These are phyloP conservation scores for Morbakka virulenta DNA, from an alignment of 30 jellyfish, hydroid and myxozoan genomes.

Conservation along the genomic window DNA sequence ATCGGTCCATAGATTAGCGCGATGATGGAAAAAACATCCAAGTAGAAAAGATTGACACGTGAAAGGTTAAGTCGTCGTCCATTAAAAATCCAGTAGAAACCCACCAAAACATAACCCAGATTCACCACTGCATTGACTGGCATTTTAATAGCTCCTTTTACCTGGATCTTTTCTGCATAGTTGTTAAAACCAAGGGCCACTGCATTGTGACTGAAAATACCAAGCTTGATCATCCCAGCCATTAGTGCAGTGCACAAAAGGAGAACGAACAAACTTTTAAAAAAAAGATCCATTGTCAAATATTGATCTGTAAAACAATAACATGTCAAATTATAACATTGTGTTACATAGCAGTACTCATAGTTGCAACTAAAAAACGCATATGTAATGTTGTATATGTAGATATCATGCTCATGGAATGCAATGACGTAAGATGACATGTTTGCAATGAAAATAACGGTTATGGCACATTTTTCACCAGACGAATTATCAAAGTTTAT, in stretches of 20 bases:
- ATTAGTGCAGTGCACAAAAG: neutral
- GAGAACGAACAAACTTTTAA: neutral
- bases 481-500: no score
- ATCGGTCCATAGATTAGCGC: conserved; percentile 59
- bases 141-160: conserved; percentile 34
- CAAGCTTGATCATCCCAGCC: neutral
- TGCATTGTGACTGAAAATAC: neutral
- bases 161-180: conserved; percentile 43
- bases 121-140: conserved; percentile 55
- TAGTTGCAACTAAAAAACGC: no score
- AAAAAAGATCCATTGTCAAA: neutral
- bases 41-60: neutral
- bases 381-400: no score
- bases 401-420: no score
- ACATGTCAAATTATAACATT: no score
- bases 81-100: conserved; percentile 34
- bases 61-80: neutral
- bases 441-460: no score
- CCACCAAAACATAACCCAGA: conserved; percentile 32
- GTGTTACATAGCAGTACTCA: no score
- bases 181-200: conserved; percentile 59
- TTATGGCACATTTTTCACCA: no score
- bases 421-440: no score
- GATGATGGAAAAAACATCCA: conserved; percentile 46
- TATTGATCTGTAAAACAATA: no score